phyloP scores from a whole-genome alignment of 2,888 invertebrate species.

The Blastobasis lacticolella region DNA sequence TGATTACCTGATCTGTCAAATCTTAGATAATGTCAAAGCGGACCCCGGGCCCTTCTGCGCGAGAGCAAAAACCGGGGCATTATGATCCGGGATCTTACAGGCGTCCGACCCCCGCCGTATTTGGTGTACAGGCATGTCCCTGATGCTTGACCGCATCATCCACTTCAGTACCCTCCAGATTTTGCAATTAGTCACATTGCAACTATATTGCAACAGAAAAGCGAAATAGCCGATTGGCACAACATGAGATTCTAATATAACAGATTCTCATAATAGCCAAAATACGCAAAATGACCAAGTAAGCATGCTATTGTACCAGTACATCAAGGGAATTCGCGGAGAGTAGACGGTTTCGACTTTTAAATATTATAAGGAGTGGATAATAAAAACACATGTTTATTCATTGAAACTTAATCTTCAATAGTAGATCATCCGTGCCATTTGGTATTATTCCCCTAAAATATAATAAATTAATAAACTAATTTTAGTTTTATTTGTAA shows the following conservation, averaged over 20 bases:
- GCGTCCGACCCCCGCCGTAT: not conserved
- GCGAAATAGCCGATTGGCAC: not conserved
- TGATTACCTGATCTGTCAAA: no score
- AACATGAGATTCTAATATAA: not conserved
- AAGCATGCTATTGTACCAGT: not conserved
- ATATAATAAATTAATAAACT: not conserved
- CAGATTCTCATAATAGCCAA: not conserved
- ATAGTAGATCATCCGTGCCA: not conserved
- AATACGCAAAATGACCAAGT: not conserved
- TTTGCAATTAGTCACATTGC: not conserved
- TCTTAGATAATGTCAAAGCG: no score
- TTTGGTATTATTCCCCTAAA: not conserved
- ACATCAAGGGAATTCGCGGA: not conserved
- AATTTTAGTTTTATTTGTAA: not conserved
- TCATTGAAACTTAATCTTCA: not conserved
- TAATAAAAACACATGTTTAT: not conserved
- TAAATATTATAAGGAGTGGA: not conserved
- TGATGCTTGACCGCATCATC: not conserved
- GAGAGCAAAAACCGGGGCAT: no score
- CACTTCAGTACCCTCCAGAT: not conserved
- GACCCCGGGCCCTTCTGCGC: no score
- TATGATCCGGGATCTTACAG: no score
- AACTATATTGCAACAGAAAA: not conserved
- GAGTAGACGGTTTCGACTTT: not conserved
- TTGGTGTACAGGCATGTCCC: not conserved